Percentiles rank a stretch among this genome's conserved stretches.
phyloP scores from a whole-genome alignment of 2,888 invertebrate species.

The Lingula anatina region DNA sequence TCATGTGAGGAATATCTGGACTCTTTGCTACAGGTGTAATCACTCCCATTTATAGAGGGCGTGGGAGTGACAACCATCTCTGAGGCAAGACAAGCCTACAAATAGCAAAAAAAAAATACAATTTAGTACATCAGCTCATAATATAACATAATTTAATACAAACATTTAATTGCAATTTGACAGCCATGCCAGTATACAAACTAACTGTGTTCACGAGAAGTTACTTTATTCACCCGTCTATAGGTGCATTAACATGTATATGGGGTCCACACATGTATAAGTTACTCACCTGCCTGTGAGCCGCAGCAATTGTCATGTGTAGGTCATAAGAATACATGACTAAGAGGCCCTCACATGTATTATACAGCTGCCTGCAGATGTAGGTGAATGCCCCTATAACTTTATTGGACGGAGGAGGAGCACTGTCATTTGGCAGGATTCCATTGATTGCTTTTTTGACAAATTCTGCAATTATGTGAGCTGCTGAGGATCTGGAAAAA shows the following conservation, averaged over 20 bases:
- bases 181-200: too few species aligned
- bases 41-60: conserved; percentile 26
- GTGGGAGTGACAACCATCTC: conserved; percentile 41
- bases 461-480: conserved; percentile 46
- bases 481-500: conserved; percentile 37
- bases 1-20: too few species aligned
- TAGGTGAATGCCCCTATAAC: conserved; percentile 47
- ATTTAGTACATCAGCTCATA: too few species aligned
- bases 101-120: too few species aligned
- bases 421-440: conserved; percentile 22
- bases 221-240: too few species aligned
- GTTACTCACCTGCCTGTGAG: conserved; percentile 45
- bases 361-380: conserved; percentile 48
- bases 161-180: too few species aligned
- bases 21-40: too few species aligned
- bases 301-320: conserved; percentile 34
- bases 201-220: too few species aligned
- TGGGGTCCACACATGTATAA: too few species aligned
- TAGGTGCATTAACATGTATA: too few species aligned
- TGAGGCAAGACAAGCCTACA: conserved; percentile 34
- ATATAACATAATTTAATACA: too few species aligned
- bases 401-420: conserved; percentile 29
- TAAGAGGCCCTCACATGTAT: conserved; percentile 46
- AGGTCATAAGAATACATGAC: conserved; percentile 42
- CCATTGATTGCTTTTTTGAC: conserved; percentile 39